These are phyloP conservation scores for Apistogramma diplotaenia DNA, from an alignment of 2,113 vertebrate genomes.

Conservation along the genomic window DNA sequence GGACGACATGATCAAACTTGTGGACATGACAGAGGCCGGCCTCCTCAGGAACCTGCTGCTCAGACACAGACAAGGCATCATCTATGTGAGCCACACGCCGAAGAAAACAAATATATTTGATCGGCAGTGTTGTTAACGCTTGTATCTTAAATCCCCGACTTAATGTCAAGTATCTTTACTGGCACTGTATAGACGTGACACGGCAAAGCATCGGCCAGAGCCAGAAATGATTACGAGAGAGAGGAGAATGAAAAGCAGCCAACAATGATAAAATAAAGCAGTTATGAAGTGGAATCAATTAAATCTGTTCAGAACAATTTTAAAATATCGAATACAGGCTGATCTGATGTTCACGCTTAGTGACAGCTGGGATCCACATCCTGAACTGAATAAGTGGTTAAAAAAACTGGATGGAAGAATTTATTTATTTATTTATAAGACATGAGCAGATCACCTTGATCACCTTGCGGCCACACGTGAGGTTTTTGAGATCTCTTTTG, in stretches of 20 bases:
- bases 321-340: background rate
- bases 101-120: background rate
- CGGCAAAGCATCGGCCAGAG: background rate
- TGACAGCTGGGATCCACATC: background rate
- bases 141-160: background rate
- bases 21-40: constrained; percentile 89
- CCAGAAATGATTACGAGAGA: background rate
- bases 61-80: constrained; percentile 83
- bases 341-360: background rate
- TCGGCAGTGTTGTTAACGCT: background rate
- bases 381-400: background rate
- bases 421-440: background rate
- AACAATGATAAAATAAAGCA: background rate
- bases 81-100: constrained; percentile 84
- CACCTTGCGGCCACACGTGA: background rate
- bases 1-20: constrained; percentile 92
- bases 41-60: constrained; percentile 90
- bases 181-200: background rate
- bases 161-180: background rate
- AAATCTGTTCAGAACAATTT: background rate
- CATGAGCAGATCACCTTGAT: too few species aligned
- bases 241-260: background rate
- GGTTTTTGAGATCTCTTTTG: background rate
- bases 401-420: background rate
- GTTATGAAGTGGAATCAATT: background rate